These are phyloP conservation scores for Cassiopea xamachana DNA, from an alignment of 30 jellyfish, hydroid and myxozoan genomes.

Conservation along the genomic window DNA sequence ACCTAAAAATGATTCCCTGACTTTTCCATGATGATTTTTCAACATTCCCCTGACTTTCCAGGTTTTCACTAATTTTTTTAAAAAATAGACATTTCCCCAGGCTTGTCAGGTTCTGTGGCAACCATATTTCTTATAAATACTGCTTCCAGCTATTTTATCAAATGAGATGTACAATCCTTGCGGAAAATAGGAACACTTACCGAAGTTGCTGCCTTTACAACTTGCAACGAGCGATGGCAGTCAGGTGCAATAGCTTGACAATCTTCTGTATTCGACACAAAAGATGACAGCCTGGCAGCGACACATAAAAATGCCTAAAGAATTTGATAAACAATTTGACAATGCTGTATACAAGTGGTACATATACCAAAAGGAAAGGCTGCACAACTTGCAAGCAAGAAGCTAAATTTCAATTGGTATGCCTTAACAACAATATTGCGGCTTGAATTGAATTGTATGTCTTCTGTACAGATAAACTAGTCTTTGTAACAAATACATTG, in stretches of 20 bases:
- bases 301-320: slow-evolving; percentile 23
- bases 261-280: background rate
- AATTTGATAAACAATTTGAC: background rate
- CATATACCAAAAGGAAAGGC: too few relatives aligned
- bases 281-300: slow-evolving; percentile 22
- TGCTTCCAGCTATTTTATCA: too few relatives aligned
- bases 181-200: background rate
- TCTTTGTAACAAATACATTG: background rate
- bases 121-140: too few relatives aligned
- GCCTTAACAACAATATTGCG: background rate
- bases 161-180: background rate
- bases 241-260: background rate
- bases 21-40: too few relatives aligned
- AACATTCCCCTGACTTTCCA: too few relatives aligned
- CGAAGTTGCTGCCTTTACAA: slow-evolving; percentile 12
- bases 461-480: background rate
- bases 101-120: too few relatives aligned
- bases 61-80: too few relatives aligned
- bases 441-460: background rate
- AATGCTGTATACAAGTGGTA: too few relatives aligned
- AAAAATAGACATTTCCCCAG: too few relatives aligned
- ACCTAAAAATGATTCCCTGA: too few relatives aligned
- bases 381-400: too few relatives aligned
- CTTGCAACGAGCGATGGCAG: background rate
- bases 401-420: too few relatives aligned